These are phyloP conservation scores for Pyrocephalus nanus DNA, from an alignment of 2,797 vertebrate species.

Conservation along the genomic window DNA sequence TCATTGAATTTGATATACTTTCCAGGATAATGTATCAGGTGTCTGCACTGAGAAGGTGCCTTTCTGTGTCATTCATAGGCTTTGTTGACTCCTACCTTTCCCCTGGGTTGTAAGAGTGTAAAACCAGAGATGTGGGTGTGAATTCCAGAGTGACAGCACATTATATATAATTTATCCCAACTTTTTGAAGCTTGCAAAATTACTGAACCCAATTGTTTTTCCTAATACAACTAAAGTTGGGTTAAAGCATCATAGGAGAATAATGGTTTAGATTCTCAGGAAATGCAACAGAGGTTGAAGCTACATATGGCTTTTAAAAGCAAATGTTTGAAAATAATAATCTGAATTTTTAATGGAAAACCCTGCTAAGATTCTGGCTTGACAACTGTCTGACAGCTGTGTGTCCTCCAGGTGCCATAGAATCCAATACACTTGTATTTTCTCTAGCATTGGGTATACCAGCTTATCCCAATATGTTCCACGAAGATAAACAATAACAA, in stretches of 20 bases:
- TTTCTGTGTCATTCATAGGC: background rate
- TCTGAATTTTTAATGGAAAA: conserved; percentile 10
- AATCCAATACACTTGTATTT: conserved; percentile 28
- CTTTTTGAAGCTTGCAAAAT: background rate
- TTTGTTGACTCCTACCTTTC: background rate
- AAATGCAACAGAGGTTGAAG: background rate
- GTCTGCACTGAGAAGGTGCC: background rate
- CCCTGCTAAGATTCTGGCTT: background rate
- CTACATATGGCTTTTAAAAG: background rate
- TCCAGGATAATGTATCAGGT: background rate
- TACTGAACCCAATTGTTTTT: background rate
- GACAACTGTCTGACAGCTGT: background rate
- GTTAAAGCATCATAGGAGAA: background rate
- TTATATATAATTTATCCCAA: background rate
- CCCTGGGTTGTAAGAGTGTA: background rate
- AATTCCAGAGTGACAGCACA: background rate
- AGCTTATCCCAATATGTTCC: conserved; percentile 18
- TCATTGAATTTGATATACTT: background rate
- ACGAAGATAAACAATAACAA: conserved; percentile 47
- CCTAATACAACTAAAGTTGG: background rate
- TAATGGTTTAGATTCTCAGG: background rate
- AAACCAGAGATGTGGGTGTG: background rate
- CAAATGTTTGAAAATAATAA: background rate
- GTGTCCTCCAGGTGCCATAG: conserved; percentile 10
- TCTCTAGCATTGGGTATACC: background rate